phyloP scores from a whole-genome alignment of 2,797 vertebrate genomes.

The Poeciliopsis gracilis region DNA sequence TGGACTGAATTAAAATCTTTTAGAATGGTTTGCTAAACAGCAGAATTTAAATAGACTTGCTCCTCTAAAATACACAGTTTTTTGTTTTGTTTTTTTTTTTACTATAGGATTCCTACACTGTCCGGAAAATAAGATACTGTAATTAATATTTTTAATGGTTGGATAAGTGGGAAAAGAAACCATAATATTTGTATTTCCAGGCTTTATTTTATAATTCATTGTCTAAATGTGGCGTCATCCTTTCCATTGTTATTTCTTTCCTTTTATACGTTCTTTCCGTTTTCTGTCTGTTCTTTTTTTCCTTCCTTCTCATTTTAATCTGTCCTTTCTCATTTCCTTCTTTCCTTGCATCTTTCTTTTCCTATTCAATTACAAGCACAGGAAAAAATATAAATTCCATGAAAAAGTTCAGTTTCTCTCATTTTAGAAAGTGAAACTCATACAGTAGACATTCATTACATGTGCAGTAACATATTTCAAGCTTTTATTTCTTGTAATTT shows the following conservation, averaged over 20 bases:
- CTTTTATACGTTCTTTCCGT: neutral
- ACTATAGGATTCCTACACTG: neutral
- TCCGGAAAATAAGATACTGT: neutral
- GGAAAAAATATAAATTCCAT: no score
- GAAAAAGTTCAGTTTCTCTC: no score
- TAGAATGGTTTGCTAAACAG: neutral
- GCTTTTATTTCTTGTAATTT: neutral
- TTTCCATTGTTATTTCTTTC: neutral
- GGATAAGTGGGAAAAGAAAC: neutral
- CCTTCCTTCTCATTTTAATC: no score
- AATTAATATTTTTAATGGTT: neutral
- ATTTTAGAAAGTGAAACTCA: no score
- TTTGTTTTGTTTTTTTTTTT: neutral
- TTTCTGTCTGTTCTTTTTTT: no score
- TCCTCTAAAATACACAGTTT: neutral
- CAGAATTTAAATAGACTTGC: neutral
- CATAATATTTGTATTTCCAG: no score
- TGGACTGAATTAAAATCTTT: neutral
- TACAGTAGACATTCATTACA: no score
- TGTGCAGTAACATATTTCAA: neutral
- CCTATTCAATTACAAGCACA: no score
- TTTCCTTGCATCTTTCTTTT: no score
- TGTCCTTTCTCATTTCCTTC: no score
- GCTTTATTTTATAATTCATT: neutral
- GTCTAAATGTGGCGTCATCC: neutral